Percentiles rank a stretch among this genome's conserved stretches.
Evolutionary conservation across 2,888 invertebrate genomes (phyloP).

Genomic region (Andrena flavipes): DNA sequence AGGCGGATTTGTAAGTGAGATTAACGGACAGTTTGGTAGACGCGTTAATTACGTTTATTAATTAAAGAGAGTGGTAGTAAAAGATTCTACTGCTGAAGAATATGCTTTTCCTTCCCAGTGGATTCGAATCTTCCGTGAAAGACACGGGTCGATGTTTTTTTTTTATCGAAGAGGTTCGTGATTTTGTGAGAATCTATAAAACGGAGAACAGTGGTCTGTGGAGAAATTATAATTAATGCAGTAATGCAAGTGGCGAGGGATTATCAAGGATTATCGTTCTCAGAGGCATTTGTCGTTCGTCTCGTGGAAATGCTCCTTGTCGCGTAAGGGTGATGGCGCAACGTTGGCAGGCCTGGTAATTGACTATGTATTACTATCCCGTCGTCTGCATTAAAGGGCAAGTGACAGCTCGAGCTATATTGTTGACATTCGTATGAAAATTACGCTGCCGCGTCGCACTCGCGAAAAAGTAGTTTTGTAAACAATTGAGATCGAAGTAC

Average conservation of each 20-base stretch:
- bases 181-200: neutral
- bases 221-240: no score
- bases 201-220: no score
- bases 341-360: slow-evolving; percentile 61
- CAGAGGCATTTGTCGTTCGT: slow-evolving; percentile 1
- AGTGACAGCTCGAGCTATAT: slow-evolving; percentile 71
- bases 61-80: neutral
- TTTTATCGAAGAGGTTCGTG: no score
- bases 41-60: neutral
- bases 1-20: slow-evolving; percentile 9
- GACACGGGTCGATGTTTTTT: no score
- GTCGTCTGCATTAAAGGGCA: slow-evolving; percentile 73
- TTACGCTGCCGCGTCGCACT: slow-evolving; percentile 53
- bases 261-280: neutral
- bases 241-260: neutral
- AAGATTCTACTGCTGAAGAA: neutral
- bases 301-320: slow-evolving; percentile 44
- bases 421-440: slow-evolving; percentile 69
- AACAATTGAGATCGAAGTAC: slow-evolving; percentile 42
- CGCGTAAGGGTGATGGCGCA: neutral
- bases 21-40: neutral
- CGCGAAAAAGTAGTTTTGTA: slow-evolving; percentile 45
- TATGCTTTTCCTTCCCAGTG: neutral
- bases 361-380: slow-evolving; percentile 61
- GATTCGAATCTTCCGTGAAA: neutral